Percentiles rank a stretch among this genome's conserved stretches.
Evolutionary conservation across 2,797 vertebrate genomes (phyloP).

Genomic region (Trichosurus vulpecula): DNA sequence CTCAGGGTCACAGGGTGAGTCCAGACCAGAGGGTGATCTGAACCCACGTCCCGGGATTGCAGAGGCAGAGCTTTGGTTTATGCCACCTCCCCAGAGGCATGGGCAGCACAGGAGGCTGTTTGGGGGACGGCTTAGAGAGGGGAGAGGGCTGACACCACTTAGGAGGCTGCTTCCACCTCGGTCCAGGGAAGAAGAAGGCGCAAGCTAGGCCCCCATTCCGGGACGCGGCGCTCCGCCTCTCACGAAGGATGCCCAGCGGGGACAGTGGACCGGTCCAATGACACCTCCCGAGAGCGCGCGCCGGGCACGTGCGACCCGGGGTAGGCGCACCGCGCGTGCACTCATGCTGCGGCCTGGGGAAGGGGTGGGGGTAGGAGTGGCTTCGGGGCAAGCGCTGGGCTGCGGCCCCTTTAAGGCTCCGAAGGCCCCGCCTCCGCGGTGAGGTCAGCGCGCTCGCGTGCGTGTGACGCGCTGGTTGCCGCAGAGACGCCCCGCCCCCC

Average conservation of each 20-base stretch:
- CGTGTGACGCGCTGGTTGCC: constrained; percentile 85
- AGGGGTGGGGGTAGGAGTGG: background rate
- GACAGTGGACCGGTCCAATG: background rate
- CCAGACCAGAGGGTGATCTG: background rate
- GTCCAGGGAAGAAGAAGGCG: background rate
- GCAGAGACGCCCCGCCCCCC: constrained; percentile 86
- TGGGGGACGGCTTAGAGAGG: background rate
- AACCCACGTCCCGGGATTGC: background rate
- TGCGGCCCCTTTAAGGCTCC: constrained; percentile 53
- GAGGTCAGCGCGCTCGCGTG: constrained; percentile 73
- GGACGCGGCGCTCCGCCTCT: background rate
- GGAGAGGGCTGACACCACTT: background rate
- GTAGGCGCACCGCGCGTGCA: background rate
- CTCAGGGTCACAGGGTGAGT: background rate
- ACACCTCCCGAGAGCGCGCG: background rate
- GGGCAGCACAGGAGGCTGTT: background rate
- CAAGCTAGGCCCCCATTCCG: background rate
- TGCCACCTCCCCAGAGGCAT: background rate
- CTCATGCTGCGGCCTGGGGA: background rate
- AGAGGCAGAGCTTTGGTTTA: background rate
- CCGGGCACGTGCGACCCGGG: background rate
- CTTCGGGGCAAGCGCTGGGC: rapidly evolving
- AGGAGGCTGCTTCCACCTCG: background rate
- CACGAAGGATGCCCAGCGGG: background rate
- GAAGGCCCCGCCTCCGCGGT: constrained; percentile 39